Evolutionary conservation across 2,888 invertebrate species (phyloP).

Genomic region (Trissolcus japonicus): DNA sequence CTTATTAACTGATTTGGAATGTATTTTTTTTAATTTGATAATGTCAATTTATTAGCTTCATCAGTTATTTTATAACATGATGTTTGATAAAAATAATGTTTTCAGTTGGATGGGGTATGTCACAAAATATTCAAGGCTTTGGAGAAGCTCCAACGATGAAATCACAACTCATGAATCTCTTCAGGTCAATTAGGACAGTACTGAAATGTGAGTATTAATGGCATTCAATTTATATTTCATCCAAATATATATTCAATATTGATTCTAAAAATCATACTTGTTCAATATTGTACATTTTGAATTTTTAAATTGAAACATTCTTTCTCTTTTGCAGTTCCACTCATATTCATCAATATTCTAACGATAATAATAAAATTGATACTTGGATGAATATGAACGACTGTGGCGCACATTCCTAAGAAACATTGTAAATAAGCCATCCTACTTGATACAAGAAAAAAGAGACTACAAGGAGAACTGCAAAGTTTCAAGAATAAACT

Average conservation of each 20-base stretch:
- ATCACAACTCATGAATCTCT: conserved; percentile 91
- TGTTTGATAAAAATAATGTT: neutral
- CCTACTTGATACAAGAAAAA: neutral
- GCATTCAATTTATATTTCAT: neutral
- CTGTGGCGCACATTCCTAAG: conserved; percentile 8
- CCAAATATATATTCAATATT: neutral
- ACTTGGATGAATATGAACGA: conserved; percentile 81
- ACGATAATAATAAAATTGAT: conserved; percentile 92
- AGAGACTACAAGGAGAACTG: neutral
- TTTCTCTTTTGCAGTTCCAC: conserved; percentile 86
- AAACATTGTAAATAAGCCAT: conserved; percentile 22
- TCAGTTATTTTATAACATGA: neutral
- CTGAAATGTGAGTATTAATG: conserved; percentile 88
- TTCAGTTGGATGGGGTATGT: conserved; percentile 93
- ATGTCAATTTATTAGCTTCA: neutral
- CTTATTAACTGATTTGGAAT: no score
- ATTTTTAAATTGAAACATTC: neutral
- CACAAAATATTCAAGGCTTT: conserved; percentile 87
- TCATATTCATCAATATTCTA: conserved; percentile 92
- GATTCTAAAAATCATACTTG: neutral
- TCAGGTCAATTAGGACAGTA: conserved; percentile 97
- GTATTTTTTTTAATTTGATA: neutral
- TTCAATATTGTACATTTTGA: neutral
- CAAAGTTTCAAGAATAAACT: no score
- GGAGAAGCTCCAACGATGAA: conserved; percentile 91